Evolutionary conservation across 2,888 invertebrate species (phyloP), one percentile per base, ranked within the genome.

Genomic region (Hirtodrosophila alboralis): DNA sequence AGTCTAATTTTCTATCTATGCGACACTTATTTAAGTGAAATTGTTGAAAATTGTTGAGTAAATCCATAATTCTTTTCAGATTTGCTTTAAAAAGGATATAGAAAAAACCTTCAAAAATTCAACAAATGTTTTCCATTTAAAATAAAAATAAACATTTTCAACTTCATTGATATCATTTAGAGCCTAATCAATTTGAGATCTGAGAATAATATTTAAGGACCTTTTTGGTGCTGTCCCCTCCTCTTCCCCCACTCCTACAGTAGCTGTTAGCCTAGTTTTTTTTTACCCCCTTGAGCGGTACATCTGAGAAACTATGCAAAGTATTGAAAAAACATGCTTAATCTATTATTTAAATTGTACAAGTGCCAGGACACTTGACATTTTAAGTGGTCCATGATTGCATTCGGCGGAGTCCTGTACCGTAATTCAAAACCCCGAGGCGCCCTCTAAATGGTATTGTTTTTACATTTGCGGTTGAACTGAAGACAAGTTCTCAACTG

Each of bases 311-410:
- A 7, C 5, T 9, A 3, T 43, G 10, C 13, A 27, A 26, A 10
- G 43, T 37, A 13, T 34, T 44, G 23, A 14, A 34, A 36, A 30
- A 30, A 28, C 36, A 51, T 31, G 18, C 44, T 38, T 72, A 72
- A 72, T 66, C 72, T 66, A 71, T 47, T 53, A 66, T 27, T 66
- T 33, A 31, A 47, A 43, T 66, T 28, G 13, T 4, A 37, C 72
- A 68, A 68, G 73, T 68, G 72, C 45, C 51, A 40, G 27, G 18
- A n/a, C 67, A 67, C 68, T 69, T 72, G 47, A 72, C 33, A 18
- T 37, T 31, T 72, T 31, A 72, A 68, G 68, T 72, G 59, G 34
- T 12, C 34, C 28, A 31, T 27, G n/a, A 44, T 51, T 51, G 30
- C 36, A 12, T 26, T 2, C 23, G 6, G 30, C 12, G 66, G 66